Conservation (phyloP, 2,113 vertebrate genomes). For the Phrynocephalus versicolor region DNA sequence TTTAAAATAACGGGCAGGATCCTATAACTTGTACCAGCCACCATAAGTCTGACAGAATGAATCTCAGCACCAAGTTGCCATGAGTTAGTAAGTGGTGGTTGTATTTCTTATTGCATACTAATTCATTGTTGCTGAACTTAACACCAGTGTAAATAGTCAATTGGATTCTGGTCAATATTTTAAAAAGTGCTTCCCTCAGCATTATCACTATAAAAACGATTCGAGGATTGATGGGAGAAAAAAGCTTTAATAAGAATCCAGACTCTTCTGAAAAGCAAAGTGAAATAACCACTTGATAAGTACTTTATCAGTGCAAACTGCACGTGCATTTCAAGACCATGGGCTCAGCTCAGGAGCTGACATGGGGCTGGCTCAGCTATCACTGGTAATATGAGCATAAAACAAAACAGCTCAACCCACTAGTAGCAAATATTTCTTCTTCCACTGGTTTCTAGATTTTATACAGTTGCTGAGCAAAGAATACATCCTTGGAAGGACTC, state of each 20-base stretch:
- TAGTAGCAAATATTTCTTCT: background rate
- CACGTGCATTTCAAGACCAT: background rate
- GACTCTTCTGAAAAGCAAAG: background rate
- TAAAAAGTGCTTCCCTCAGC: background rate
- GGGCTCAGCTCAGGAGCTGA: background rate
- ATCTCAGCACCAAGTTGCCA: too few species aligned
- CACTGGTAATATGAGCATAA: background rate
- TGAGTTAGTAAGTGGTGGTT: too few species aligned
- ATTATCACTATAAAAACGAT: background rate
- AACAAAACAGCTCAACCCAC: background rate
- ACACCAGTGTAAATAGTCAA: too few species aligned
- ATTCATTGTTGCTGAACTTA: too few species aligned
- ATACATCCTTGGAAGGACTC: background rate
- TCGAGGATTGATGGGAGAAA: background rate
- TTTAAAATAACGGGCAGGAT: background rate
- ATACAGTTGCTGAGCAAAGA: background rate
- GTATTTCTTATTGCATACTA: too few species aligned
- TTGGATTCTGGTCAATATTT: background rate
- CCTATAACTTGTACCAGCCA: too few species aligned
- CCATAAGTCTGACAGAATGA: too few species aligned
- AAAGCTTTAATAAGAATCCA: background rate
- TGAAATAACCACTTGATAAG: background rate
- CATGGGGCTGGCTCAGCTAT: background rate
- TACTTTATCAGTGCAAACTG: background rate
- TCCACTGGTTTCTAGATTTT: background rate